These are phyloP conservation scores for Sylvia borin DNA, from an alignment of 2,797 vertebrate genomes.

Conservation along the genomic window DNA sequence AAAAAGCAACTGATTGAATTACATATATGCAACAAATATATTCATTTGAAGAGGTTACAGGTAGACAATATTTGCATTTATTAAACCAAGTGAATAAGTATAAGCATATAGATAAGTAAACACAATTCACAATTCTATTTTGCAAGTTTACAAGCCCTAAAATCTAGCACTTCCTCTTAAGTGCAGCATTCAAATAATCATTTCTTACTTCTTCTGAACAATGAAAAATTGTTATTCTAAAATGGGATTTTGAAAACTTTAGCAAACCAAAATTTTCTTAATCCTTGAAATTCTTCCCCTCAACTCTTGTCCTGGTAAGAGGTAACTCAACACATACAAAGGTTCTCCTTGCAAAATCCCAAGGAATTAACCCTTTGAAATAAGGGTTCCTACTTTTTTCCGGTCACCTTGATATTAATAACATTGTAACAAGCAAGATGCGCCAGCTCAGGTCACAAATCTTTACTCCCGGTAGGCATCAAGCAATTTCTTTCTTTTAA, in stretches of 20 bases:
- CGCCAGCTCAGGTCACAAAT: background rate
- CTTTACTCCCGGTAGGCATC: background rate
- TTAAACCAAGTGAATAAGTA: background rate
- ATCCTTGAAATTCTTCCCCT: background rate
- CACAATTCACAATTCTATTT: background rate
- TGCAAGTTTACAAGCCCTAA: background rate
- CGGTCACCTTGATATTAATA: fast-evolving
- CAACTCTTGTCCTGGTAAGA: background rate
- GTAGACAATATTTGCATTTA: background rate
- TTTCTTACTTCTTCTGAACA: background rate
- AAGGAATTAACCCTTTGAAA: background rate
- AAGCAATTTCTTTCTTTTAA: background rate
- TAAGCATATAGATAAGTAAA: background rate
- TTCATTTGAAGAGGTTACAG: background rate
- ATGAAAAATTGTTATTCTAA: background rate
- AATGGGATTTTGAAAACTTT: background rate
- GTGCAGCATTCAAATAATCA: background rate
- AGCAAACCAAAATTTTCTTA: background rate
- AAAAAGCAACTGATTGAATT: background rate
- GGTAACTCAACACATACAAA: background rate
- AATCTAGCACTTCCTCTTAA: background rate
- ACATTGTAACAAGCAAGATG: background rate
- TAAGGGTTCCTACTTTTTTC: background rate
- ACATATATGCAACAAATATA: background rate
- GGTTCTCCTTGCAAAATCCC: background rate